phyloP scores from a whole-genome alignment of 2,113 vertebrate species.

The Nannobrachium achirus region DNA sequence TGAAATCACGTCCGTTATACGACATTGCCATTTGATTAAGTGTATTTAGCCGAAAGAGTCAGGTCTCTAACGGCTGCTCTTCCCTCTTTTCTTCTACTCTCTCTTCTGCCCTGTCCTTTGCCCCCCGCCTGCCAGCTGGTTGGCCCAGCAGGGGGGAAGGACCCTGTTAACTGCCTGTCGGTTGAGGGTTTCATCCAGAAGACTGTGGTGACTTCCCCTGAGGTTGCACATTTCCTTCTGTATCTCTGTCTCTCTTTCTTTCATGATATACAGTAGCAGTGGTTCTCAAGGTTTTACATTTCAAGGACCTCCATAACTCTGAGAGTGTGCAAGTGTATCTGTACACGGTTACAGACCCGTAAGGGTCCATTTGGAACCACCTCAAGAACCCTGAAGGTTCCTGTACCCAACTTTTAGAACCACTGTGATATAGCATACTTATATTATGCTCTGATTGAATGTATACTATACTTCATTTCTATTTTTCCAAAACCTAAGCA shows the following conservation, averaged over 20 bases:
- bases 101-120: constrained; percentile 36
- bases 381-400: too few species aligned
- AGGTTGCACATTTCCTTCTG: constrained; percentile 84
- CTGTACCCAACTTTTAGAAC: too few species aligned
- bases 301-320: too few species aligned
- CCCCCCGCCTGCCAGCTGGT: constrained; percentile 68
- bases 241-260: constrained; percentile 34
- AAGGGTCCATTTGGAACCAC: too few species aligned
- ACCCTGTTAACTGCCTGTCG: constrained; percentile 85
- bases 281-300: too few species aligned
- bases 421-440: not conserved
- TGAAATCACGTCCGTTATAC: too few species aligned
- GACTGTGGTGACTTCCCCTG: constrained; percentile 93
- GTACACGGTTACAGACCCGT: too few species aligned
- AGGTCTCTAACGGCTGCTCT: constrained; percentile 61
- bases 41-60: not conserved
- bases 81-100: constrained; percentile 41
- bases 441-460: not conserved
- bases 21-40: too few species aligned
- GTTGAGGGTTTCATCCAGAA: constrained; percentile 95
- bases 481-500: not conserved
- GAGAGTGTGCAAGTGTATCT: too few species aligned
- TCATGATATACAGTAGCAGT: too few species aligned
- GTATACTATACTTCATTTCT: not conserved
- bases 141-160: constrained; percentile 83